Evolutionary conservation across 35 echinoderm and acorn worm species (phyloP), one percentile per base, ranked within the genome.

Genomic region (Eucidaris tribuloides): DNA sequence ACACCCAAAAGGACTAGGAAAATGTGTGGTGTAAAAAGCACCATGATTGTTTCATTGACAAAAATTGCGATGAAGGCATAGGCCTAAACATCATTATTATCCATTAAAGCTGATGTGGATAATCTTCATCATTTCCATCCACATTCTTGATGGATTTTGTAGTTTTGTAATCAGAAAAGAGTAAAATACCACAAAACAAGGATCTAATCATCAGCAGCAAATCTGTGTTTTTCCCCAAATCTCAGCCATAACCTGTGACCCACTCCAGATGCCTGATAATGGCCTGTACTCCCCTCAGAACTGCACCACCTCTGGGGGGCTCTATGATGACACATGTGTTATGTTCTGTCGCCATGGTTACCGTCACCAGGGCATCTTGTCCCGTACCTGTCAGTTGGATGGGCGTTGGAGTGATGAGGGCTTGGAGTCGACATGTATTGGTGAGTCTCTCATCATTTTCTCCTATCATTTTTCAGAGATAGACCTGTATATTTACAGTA

Each of bases 271-370:
- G 25, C 82, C 41, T 25, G 25, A 34, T 4, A 46, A 31, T 30
- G 82, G 60, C 29, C 19, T 71, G 29, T 68, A 46, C 46, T 19
- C 22, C 5, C 59, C 42, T 4, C 0, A 35, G 0, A 29, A 36
- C 7, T 68, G 60, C 19, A 7, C 37, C 4, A 40, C 60, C 24
- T 3, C 23, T 44, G 3, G 17, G 5, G 42, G 31, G 27, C 13
- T 19, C 4, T 84, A 84, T 46, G 54, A 46, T 41, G 52, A 38
- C 40, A 65, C 62, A 20, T 84, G 82, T 45, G n/a, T n/a, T 22
- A 35, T 71, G 3, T 44, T 49, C 15, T 84, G 82, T 42, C 62
- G 11, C 2, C 2, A 66, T 11, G 82, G 82, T 5, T 84, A 84
- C 38, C 60, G 17, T 15, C 7, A 70, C 25, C 13, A 42, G 9